Conservation (phyloP, 2,797 vertebrate genomes). For the Mionectes olivaceus region DNA sequence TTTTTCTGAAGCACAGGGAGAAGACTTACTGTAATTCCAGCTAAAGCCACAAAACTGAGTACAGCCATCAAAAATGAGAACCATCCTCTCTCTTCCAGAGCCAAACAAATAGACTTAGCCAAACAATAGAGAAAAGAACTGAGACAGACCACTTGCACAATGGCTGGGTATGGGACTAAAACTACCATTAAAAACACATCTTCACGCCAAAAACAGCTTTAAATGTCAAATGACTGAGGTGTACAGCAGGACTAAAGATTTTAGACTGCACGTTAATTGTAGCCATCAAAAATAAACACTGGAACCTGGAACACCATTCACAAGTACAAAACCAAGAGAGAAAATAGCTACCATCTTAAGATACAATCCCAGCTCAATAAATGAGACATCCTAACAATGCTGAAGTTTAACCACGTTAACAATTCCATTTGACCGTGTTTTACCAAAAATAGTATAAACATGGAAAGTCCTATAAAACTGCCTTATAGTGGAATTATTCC, state of each 20-base stretch:
- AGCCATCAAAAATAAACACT: neutral
- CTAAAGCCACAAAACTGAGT: slow-evolving; percentile 48
- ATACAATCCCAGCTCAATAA: neutral
- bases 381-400: neutral
- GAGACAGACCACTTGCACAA: neutral
- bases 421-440: neutral
- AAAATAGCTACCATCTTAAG: neutral
- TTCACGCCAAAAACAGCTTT: neutral
- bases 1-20: neutral
- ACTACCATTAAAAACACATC: neutral
- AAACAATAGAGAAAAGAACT: neutral
- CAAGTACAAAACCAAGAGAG: neutral
- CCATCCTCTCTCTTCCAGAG: neutral
- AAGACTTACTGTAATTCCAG: slow-evolving; percentile 33
- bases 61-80: slow-evolving; percentile 49
- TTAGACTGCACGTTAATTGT: neutral
- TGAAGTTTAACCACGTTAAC: neutral
- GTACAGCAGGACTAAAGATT: neutral
- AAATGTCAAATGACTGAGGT: neutral
- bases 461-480: neutral
- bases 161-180: neutral
- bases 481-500: neutral
- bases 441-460: neutral
- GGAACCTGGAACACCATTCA: neutral
- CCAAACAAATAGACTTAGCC: neutral